A percentile compares a stretch with the other conserved stretches of the same genome.
Conservation (phyloP, 2,113 vertebrate species). For the Nesoenas mayeri region DNA sequence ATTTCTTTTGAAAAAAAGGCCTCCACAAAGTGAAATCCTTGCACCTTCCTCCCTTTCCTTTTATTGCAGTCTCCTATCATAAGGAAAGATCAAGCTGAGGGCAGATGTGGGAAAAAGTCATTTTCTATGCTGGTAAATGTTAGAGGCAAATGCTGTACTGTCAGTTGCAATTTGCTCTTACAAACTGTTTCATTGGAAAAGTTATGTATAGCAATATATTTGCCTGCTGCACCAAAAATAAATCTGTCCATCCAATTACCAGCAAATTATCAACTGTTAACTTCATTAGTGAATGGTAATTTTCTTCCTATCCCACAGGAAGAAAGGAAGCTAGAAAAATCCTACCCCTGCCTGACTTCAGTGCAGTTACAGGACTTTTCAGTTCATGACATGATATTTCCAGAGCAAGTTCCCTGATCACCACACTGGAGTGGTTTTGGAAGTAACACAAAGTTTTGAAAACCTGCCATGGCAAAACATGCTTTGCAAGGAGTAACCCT, state of each 20-base stretch:
- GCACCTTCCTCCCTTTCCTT: not conserved
- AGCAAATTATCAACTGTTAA: constrained; percentile 50
- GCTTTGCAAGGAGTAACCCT: not conserved
- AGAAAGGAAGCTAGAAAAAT: not conserved
- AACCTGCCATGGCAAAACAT: not conserved
- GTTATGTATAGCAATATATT: constrained; percentile 49
- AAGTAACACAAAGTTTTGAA: not conserved
- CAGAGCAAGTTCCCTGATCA: not conserved
- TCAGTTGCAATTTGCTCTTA: constrained; percentile 66
- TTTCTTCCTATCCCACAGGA: not conserved
- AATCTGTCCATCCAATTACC: constrained; percentile 60
- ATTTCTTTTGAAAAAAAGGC: not conserved
- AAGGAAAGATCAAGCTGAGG: not conserved
- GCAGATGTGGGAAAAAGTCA: constrained; percentile 33
- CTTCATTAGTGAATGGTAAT: constrained; percentile 27
- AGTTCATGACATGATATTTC: not conserved
- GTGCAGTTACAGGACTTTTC: not conserved
- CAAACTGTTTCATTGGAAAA: constrained; percentile 48
- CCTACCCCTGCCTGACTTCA: not conserved
- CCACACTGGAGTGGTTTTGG: not conserved
- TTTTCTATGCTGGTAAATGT: constrained; percentile 46
- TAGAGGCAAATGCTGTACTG: constrained; percentile 33
- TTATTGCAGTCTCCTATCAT: not conserved
- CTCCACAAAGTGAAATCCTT: not conserved
- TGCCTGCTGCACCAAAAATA: constrained; percentile 39